phyloP scores from a whole-genome alignment of 2,888 invertebrate species.

The Aleiodes alternator region DNA sequence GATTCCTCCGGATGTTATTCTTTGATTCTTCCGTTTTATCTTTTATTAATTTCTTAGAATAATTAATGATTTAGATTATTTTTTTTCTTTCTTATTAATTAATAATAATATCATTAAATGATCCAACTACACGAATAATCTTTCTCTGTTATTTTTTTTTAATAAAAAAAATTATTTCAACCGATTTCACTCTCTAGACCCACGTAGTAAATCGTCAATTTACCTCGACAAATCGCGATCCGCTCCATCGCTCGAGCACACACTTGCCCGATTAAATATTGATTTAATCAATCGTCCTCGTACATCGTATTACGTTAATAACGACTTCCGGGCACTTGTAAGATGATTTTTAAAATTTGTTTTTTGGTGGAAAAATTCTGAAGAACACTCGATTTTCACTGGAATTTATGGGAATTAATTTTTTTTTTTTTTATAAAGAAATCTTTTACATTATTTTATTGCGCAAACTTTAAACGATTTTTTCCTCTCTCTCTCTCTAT shows the following conservation, averaged over 20 bases:
- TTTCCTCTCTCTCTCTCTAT: background rate
- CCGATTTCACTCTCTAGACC: conserved; percentile 69
- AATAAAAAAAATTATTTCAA: conserved; percentile 45
- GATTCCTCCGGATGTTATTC: conserved; percentile 11
- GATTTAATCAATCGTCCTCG: conserved; percentile 45
- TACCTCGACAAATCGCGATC: conserved; percentile 59
- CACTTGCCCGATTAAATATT: conserved; percentile 30
- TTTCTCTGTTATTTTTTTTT: background rate
- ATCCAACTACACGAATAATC: no score
- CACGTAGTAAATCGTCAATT: conserved; percentile 64
- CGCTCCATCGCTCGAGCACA: conserved; percentile 59
- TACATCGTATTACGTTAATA: conserved; percentile 47
- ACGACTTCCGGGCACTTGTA: conserved; percentile 39
- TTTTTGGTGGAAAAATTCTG: background rate
- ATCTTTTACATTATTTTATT: background rate
- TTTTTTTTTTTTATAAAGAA: background rate
- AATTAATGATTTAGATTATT: no score
- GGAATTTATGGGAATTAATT: background rate
- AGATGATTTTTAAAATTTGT: no score
- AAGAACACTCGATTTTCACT: conserved; percentile 10
- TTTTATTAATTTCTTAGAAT: background rate
- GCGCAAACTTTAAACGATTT: background rate
- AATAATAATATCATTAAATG: no score
- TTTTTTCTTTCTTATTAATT: no score
- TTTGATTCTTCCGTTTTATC: conserved; percentile 7